Evolutionary conservation across 2,113 vertebrate species (phyloP).

Genomic region (Bothrops jararaca): DNA sequence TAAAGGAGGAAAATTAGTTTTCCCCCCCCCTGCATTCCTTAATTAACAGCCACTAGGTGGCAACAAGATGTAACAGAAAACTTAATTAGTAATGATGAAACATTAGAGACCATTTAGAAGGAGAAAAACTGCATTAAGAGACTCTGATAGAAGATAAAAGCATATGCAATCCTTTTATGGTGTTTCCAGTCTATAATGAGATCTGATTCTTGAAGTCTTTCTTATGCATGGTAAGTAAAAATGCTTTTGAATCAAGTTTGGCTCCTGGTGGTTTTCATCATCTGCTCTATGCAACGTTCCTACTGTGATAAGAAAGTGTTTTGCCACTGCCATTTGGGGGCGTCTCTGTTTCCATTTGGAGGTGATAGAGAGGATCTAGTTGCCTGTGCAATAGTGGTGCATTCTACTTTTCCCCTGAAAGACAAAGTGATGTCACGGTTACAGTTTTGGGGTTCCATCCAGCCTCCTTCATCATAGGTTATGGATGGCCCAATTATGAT

Average conservation of each 20-base stretch:
- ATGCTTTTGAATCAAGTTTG: background rate
- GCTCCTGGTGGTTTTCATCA: background rate
- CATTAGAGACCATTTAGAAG: background rate
- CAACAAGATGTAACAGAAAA: background rate
- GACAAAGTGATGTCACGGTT: background rate
- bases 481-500: background rate
- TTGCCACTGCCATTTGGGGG: background rate
- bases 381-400: background rate
- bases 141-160: background rate
- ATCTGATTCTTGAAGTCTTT: background rate
- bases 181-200: background rate
- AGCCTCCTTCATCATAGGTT: background rate
- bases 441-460: background rate
- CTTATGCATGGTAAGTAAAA: background rate
- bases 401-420: background rate
- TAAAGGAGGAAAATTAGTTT: background rate
- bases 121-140: background rate
- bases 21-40: background rate
- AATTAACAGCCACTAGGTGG: constrained; percentile 16
- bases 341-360: too few species aligned
- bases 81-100: background rate
- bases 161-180: background rate
- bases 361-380: background rate
- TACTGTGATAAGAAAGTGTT: background rate
- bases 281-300: background rate